Evolutionary conservation across 1,140 invertebrate genomes (phyloP).

Genomic region (Eriosoma lanigerum): DNA sequence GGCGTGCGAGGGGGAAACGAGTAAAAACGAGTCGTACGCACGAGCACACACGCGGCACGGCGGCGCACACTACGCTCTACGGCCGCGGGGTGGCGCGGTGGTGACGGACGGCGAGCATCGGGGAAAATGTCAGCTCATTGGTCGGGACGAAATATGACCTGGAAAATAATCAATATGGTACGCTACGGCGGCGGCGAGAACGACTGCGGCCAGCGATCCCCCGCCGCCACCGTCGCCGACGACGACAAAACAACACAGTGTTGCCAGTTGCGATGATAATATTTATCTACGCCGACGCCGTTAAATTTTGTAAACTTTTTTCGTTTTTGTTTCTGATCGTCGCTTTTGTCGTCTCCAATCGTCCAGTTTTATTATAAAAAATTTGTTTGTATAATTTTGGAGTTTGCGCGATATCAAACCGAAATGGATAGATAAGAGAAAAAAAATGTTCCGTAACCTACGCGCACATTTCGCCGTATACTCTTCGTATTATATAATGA

Average conservation of each 20-base stretch:
- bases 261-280: slow-evolving; percentile 18
- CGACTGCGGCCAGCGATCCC: slow-evolving; percentile 8
- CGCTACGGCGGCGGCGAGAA: slow-evolving; percentile 10
- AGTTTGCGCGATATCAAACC: too few species aligned
- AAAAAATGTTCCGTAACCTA: too few species aligned
- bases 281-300: slow-evolving; percentile 1
- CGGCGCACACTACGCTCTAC: too few species aligned
- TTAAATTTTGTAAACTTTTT: too few species aligned
- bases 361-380: too few species aligned
- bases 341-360: too few species aligned
- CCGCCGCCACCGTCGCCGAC: not conserved
- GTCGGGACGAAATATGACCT: slow-evolving; percentile 52
- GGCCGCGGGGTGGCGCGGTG: not conserved
- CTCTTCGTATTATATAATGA: too few species aligned
- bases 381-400: too few species aligned
- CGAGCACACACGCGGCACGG: not conserved
- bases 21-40: not conserved
- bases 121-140: slow-evolving; percentile 50
- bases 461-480: too few species aligned
- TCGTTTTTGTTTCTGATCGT: too few species aligned
- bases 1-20: too few species aligned
- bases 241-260: not conserved
- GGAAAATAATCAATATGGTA: slow-evolving; percentile 51
- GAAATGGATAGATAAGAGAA: too few species aligned
- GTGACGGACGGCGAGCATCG: slow-evolving; percentile 26